phyloP scores from a whole-genome alignment of 2,797 vertebrate species.

The Sebastes nivosus region DNA sequence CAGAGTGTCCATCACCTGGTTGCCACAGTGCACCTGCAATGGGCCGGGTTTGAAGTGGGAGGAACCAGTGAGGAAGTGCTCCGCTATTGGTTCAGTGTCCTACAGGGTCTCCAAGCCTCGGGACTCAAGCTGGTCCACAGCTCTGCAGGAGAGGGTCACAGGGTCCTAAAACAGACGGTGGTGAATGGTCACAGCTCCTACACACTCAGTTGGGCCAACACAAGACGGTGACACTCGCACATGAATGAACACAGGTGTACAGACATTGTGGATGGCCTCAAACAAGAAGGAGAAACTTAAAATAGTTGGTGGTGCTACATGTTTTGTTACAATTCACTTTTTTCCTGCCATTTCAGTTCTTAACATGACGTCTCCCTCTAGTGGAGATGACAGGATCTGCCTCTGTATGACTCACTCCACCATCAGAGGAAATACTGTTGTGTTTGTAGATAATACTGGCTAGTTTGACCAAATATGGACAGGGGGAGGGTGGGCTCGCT shows the following conservation, averaged over 20 bases:
- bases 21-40: constrained; percentile 80
- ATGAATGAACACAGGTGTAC: neutral
- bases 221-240: constrained; percentile 41
- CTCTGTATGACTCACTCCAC: neutral
- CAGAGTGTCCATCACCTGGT: constrained; percentile 78
- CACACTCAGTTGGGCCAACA: constrained; percentile 84
- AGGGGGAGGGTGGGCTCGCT: neutral
- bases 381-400: constrained; percentile 51
- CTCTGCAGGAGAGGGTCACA: constrained; percentile 67
- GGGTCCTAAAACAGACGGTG: constrained; percentile 69
- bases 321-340: neutral
- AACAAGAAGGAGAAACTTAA: neutral
- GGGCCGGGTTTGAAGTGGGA: constrained; percentile 84
- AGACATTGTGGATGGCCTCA: neutral
- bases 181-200: constrained; percentile 75
- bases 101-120: constrained; percentile 68
- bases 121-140: constrained; percentile 79
- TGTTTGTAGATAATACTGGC: neutral
- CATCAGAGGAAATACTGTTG: neutral
- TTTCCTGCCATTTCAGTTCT: neutral
- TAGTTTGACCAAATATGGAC: constrained; percentile 9
- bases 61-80: constrained; percentile 79
- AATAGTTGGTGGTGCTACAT: neutral
- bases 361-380: constrained; percentile 58
- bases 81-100: constrained; percentile 83